A percentile compares a stretch with the other conserved stretches of the same genome.
These are phyloP conservation scores for Cordilura impudica DNA, from an alignment of 2,888 invertebrate genomes.

Conservation along the genomic window DNA sequence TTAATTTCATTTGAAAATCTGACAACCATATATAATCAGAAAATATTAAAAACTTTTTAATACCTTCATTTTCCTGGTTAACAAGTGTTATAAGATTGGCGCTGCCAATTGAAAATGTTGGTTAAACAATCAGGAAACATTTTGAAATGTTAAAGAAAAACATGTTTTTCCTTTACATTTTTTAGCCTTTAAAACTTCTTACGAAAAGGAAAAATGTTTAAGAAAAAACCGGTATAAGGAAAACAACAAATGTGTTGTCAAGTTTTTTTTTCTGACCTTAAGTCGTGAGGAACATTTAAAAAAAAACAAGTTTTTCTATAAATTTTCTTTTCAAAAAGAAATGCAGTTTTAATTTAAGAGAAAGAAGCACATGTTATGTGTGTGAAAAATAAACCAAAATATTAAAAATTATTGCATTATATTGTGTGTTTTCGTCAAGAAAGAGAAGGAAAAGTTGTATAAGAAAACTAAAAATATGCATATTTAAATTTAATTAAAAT, in stretches of 20 bases:
- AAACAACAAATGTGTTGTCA: neutral
- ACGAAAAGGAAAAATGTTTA: neutral
- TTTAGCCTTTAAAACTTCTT: neutral
- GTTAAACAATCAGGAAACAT: slow-evolving; percentile 54
- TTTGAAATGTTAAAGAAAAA: slow-evolving; percentile 40
- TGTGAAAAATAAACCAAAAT: neutral
- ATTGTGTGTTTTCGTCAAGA: too few species aligned
- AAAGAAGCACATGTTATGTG: neutral
- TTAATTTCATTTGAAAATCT: neutral
- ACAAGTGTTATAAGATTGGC: slow-evolving; percentile 49
- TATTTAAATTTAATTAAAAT: too few species aligned
- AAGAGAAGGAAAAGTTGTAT: neutral
- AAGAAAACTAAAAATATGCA: too few species aligned
- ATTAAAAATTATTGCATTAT: neutral
- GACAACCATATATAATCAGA: neutral
- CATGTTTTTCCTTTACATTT: slow-evolving; percentile 41
- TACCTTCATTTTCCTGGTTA: slow-evolving; percentile 41
- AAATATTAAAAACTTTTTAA: neutral
- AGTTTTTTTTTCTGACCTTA: slow-evolving; percentile 51
- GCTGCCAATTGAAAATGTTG: slow-evolving; percentile 33
- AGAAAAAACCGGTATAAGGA: neutral
- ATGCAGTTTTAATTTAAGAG: neutral
- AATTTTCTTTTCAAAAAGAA: neutral
- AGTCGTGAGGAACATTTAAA: slow-evolving; percentile 23
- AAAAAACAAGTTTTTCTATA: slow-evolving; percentile 50